Evolutionary conservation across 1,140 invertebrate genomes (phyloP).

Genomic region (Procambarus virginalis): DNA sequence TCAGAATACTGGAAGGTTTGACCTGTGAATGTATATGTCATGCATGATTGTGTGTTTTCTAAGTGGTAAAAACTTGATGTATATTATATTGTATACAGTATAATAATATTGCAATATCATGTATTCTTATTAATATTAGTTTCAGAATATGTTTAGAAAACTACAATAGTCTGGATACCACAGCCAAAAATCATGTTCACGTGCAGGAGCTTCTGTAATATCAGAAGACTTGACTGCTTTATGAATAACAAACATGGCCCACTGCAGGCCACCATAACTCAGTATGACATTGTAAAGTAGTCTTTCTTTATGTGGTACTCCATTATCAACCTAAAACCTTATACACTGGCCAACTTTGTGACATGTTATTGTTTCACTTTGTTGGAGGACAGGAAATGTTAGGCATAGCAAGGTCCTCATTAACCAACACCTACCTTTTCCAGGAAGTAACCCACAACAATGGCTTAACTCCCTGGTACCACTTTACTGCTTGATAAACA

Average conservation of each 20-base stretch:
- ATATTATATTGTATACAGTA: background rate
- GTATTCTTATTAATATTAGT: background rate
- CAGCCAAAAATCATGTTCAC: constrained; percentile 33
- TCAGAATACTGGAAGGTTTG: background rate
- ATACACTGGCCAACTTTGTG: background rate
- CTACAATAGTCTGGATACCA: constrained; percentile 28
- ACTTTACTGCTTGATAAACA: too few species aligned
- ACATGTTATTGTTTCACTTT: background rate
- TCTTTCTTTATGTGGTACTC: background rate
- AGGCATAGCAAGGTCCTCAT: too few species aligned
- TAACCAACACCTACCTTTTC: too few species aligned
- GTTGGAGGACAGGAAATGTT: background rate
- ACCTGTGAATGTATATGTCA: background rate
- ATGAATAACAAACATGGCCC: background rate
- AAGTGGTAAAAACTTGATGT: background rate
- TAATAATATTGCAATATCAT: background rate
- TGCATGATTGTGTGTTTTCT: background rate
- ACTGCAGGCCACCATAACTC: background rate
- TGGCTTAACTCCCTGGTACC: too few species aligned
- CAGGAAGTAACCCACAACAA: too few species aligned
- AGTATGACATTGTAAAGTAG: background rate
- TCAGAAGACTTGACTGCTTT: background rate
- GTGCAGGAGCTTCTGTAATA: background rate
- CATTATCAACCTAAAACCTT: background rate
- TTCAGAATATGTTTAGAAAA: constrained; percentile 1